phyloP scores from a whole-genome alignment of 2,797 vertebrate species.

The Nasua narica region DNA sequence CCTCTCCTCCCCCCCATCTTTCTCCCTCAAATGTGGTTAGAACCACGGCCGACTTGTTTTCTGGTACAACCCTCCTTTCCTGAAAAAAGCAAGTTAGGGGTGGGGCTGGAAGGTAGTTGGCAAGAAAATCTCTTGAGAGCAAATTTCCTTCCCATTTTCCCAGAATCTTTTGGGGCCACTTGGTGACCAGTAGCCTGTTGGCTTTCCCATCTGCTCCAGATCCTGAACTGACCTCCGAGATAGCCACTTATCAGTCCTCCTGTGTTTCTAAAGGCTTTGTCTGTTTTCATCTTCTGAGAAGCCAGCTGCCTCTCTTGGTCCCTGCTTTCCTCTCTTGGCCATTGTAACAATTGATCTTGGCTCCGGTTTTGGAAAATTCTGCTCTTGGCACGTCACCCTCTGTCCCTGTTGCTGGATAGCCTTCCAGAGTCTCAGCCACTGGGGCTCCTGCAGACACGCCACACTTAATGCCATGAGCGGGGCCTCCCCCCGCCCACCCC shows the following conservation, averaged over 20 bases:
- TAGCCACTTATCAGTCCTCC: background rate
- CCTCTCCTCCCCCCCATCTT: background rate
- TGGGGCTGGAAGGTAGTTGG: background rate
- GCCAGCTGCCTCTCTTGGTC: conserved; percentile 35
- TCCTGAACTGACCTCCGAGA: background rate
- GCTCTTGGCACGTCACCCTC: conserved; percentile 5
- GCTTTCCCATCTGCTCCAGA: background rate
- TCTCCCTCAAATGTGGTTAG: background rate
- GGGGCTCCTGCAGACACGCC: background rate
- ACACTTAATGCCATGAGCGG: background rate
- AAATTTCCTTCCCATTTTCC: background rate
- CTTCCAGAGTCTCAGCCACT: background rate
- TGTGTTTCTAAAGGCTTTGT: background rate
- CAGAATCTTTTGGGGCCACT: background rate
- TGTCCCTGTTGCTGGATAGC: background rate
- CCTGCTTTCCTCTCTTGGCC: conserved; percentile 28
- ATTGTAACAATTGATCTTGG: conserved; percentile 44
- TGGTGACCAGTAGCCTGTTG: background rate
- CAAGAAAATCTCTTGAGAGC: background rate
- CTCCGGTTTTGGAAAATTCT: conserved; percentile 60
- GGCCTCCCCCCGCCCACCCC: background rate
- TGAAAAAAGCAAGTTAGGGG: background rate
- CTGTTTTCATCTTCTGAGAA: conserved; percentile 50
- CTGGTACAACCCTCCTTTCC: background rate
- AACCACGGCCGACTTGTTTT: background rate